phyloP scores from a whole-genome alignment of 2,888 invertebrate genomes.

The Oxystoma pomonae region DNA sequence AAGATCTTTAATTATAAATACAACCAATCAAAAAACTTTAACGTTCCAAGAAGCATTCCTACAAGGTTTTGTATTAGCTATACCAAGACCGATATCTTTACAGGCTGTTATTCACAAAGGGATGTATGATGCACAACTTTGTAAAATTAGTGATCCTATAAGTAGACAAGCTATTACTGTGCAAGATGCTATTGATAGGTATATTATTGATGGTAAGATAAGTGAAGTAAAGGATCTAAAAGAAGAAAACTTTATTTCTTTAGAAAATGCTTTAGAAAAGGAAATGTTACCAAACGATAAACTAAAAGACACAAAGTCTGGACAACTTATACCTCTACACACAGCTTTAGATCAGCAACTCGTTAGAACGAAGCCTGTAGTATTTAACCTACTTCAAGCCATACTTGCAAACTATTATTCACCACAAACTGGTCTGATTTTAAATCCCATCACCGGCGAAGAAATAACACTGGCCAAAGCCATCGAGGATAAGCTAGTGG shows the following conservation, averaged over 20 bases:
- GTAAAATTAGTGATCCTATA: conserved; percentile 67
- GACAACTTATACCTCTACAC: conserved; percentile 64
- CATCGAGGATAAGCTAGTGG: conserved; percentile 65
- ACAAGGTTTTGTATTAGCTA: conserved; percentile 64
- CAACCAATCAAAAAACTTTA: conserved; percentile 64
- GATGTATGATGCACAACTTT: conserved; percentile 65
- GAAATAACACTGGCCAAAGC: conserved; percentile 73
- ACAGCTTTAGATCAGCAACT: conserved; percentile 66
- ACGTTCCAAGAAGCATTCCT: conserved; percentile 68
- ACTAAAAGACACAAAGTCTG: conserved; percentile 68
- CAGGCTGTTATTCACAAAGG: conserved; percentile 70
- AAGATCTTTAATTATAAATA: conserved; percentile 66
- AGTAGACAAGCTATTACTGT: conserved; percentile 69
- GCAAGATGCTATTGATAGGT: conserved; percentile 71
- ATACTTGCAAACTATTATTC: conserved; percentile 75
- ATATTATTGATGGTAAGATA: conserved; percentile 76
- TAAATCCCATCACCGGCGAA: conserved; percentile 73
- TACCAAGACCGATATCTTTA: conserved; percentile 69
- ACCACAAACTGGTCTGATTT: conserved; percentile 66
- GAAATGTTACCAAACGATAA: conserved; percentile 65
- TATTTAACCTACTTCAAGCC: conserved; percentile 68
- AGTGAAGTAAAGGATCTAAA: conserved; percentile 76
- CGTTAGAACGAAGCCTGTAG: conserved; percentile 64
- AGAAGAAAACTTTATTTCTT: conserved; percentile 64
- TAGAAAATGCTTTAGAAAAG: conserved; percentile 69